Evolutionary conservation across 2,113 vertebrate genomes (phyloP).

Genomic region (Sitta europaea): DNA sequence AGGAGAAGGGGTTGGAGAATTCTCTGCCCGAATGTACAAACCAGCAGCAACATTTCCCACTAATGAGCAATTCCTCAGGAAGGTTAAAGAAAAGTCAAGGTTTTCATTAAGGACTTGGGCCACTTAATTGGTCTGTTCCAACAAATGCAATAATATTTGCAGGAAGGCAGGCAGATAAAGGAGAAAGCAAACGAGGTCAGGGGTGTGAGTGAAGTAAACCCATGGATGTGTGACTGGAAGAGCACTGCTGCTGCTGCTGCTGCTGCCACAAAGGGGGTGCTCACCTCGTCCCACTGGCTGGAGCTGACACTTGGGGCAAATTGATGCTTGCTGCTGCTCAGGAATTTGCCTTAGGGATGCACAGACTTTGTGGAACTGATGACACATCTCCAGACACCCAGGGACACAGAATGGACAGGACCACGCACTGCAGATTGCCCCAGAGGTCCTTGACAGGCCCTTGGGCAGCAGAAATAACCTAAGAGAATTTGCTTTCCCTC

Average conservation of each 20-base stretch:
- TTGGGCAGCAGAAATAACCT: neutral
- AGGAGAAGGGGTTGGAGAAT: neutral
- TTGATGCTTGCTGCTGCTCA: neutral
- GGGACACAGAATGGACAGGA: neutral
- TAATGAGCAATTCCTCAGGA: constrained; percentile 34
- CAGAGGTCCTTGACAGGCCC: neutral
- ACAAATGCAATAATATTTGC: constrained; percentile 20
- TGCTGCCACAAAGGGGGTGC: neutral
- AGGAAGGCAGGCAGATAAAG: constrained; percentile 24
- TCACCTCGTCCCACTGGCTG: neutral
- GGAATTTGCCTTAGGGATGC: neutral
- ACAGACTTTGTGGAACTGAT: neutral
- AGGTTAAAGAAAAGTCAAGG: constrained; percentile 58
- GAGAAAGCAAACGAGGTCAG: constrained; percentile 30
- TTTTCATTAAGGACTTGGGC: constrained; percentile 3
- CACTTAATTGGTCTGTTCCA: neutral
- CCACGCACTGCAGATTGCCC: accelerated
- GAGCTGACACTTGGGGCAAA: neutral
- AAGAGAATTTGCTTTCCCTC: neutral
- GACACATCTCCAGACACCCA: accelerated
- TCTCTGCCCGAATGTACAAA: neutral
- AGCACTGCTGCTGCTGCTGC: accelerated
- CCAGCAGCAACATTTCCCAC: neutral
- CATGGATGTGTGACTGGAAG: neutral
- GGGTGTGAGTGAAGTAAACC: neutral